Base-by-base conservation (phyloP, 2,113 vertebrate species). In the Etia nguti region DNA sequence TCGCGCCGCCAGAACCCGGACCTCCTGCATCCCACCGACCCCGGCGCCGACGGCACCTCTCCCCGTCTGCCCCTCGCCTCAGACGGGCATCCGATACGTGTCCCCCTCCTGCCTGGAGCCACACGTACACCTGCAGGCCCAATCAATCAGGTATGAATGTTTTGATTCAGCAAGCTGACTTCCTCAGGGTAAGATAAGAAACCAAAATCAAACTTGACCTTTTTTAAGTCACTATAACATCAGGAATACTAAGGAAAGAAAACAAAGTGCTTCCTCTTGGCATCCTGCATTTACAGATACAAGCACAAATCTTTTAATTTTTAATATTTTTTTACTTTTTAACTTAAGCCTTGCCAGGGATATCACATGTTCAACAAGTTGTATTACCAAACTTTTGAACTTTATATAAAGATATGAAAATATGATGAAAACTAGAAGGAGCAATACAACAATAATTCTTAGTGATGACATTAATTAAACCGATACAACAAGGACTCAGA, bases 41-140 rank as follows among this genome's bases (percentile, higher is more conserved):
- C 95, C 96, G 3, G 93, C 94, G 12, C 94, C 94, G 20, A 95
- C 95, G 24, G 94, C 95, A 82, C 95, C 94, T 16, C 94, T 95
- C 43, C 91, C 95, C 2, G 96, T 97, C 86, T 96, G 95, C 90
- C 95, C 95, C 9, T 95, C 94, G 24, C 93, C 83, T 87, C 96
- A 92, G 79, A 88, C 95, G 6, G 94, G 95, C 68, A 92, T 95
- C 65, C 94, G 96, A 87, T 96, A 96, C 10, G 95, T 93, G 82
- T 93, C 93, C 8, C 95, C 96, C 3, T 93, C 96, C 24, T 93
- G 92, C 59, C 95, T 95, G 81, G 96, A 96, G 11, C 85, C 90
- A 48, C 92, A 94, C 20, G 80, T 82, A 84, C 59, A 96, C 90
- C 88, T 93, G 79, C 95, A 95, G 84, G 88, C 84, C 86, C 95